Evolutionary conservation across 1,140 invertebrate genomes (phyloP).

Genomic region (Cepaea nemoralis): DNA sequence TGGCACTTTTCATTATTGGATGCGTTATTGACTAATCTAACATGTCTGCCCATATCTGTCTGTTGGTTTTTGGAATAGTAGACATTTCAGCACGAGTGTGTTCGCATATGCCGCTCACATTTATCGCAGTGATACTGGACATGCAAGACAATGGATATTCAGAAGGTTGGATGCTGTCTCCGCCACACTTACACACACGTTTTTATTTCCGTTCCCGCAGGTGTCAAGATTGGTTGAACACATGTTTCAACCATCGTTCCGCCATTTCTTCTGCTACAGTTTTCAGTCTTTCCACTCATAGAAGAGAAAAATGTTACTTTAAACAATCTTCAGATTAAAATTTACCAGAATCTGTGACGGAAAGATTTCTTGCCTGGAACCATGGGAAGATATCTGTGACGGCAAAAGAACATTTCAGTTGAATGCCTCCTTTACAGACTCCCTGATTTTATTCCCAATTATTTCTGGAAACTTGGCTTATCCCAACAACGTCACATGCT

Average conservation of each 20-base stretch:
- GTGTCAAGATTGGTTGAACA: background rate
- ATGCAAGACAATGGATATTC: too few species aligned
- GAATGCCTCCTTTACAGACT: slow-evolving; percentile 12
- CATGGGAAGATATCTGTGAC: background rate
- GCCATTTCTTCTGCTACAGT: background rate
- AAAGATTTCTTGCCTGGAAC: background rate
- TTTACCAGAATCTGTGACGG: background rate
- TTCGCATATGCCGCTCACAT: too few species aligned
- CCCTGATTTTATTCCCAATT: background rate
- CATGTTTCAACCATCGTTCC: background rate
- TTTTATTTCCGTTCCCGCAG: background rate
- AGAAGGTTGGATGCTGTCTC: background rate
- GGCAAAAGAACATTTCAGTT: background rate
- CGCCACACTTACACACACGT: background rate
- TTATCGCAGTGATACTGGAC: too few species aligned
- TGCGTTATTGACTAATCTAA: too few species aligned
- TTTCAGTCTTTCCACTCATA: background rate
- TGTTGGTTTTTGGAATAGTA: too few species aligned
- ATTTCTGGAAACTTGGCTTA: background rate
- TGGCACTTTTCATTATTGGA: too few species aligned
- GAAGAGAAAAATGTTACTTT: background rate
- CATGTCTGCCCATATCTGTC: too few species aligned
- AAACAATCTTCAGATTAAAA: background rate
- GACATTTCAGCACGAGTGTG: too few species aligned
- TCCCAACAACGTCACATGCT: background rate